A percentile compares a stretch with the other conserved stretches of the same genome.
These are phyloP conservation scores for Podargus strigoides DNA, from an alignment of 2,797 vertebrate species.

Conservation along the genomic window DNA sequence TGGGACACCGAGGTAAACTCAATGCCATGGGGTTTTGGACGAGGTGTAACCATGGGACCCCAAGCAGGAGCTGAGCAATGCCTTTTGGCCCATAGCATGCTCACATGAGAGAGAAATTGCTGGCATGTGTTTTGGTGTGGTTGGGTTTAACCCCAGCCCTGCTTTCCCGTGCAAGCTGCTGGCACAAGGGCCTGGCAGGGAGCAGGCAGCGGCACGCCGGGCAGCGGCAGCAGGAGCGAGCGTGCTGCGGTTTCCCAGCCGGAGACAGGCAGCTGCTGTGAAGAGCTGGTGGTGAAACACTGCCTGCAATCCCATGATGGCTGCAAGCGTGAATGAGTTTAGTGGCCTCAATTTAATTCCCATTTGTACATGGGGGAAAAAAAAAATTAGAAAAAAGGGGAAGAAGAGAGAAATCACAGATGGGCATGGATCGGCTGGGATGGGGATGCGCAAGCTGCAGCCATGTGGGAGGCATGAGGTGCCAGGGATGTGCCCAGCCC, in stretches of 20 bases:
- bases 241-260: background rate
- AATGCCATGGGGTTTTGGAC: background rate
- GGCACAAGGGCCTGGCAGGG: background rate
- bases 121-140: background rate
- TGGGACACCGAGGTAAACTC: background rate
- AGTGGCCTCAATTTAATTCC: conserved; percentile 51
- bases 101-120: background rate
- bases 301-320: conserved; percentile 8
- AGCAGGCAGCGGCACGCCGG: background rate
- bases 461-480: fast-evolving
- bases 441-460: background rate
- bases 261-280: background rate
- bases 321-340: background rate
- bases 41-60: fast-evolving
- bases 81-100: fast-evolving
- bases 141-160: background rate
- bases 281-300: background rate
- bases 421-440: fast-evolving
- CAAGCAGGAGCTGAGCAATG: background rate
- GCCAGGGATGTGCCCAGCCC: background rate
- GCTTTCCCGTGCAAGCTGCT: background rate
- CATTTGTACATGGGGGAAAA: background rate
- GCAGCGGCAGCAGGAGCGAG: background rate
- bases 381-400: background rate
- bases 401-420: background rate